Evolutionary conservation across 2,888 invertebrate genomes (phyloP).

Genomic region (Callosobruchus maculatus): DNA sequence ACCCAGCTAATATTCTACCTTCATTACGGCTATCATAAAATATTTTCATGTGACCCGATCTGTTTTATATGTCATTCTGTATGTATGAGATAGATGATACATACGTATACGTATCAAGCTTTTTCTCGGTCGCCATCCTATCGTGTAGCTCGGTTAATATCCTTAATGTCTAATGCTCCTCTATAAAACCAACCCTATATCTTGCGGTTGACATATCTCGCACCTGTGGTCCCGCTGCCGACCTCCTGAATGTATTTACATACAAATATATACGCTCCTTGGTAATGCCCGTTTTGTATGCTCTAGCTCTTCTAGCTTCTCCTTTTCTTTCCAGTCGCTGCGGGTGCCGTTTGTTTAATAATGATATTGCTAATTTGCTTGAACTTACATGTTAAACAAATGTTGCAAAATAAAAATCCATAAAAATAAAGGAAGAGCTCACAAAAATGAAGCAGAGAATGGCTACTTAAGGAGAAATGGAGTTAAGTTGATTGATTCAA

Average conservation of each 20-base stretch:
- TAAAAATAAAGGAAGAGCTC: no score
- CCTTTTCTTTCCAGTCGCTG: not conserved
- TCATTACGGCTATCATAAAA: not conserved
- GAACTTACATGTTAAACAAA: no score
- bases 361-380: no score
- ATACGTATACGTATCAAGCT: not conserved
- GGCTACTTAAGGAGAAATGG: no score
- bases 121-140: not conserved
- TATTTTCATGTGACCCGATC: not conserved
- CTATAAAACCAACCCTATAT: conserved; percentile 45
- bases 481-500: no score
- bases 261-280: conserved; percentile 41
- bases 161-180: conserved; percentile 41
- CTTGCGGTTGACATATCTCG: conserved; percentile 49
- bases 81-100: not conserved
- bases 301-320: not conserved
- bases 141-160: conserved; percentile 28
- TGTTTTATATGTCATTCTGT: not conserved
- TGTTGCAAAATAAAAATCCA: no score
- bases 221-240: conserved; percentile 42
- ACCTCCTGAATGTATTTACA: conserved; percentile 45
- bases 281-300: not conserved
- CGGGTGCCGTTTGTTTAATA: no score
- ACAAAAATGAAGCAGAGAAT: no score
- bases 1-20: not conserved